Evolutionary conservation across 2,113 vertebrate species (phyloP).

Genomic region (Labeo catla): DNA sequence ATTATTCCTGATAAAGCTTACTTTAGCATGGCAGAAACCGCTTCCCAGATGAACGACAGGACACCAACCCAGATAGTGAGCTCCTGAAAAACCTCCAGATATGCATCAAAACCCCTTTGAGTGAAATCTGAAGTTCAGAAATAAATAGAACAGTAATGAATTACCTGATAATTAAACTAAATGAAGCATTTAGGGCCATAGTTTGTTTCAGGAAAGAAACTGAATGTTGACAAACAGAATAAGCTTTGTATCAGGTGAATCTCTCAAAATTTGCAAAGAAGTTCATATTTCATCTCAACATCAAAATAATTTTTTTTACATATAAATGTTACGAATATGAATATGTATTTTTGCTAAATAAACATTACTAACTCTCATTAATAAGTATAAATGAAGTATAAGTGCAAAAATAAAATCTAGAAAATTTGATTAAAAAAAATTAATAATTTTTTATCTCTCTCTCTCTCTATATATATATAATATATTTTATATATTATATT

Average conservation of each 20-base stretch:
- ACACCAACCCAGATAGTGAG: slow-evolving; percentile 79
- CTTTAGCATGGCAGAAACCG: slow-evolving; percentile 76
- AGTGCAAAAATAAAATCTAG: too few species aligned
- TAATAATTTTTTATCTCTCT: too few species aligned
- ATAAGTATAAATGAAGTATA: too few species aligned
- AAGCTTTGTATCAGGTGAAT: not conserved
- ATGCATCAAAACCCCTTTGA: slow-evolving; percentile 76
- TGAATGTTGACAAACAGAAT: not conserved
- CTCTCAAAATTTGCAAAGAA: not conserved
- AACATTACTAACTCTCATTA: too few species aligned
- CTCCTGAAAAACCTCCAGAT: slow-evolving; percentile 71
- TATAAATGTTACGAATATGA: not conserved
- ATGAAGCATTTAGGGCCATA: not conserved
- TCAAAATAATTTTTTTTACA: not conserved
- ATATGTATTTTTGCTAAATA: not conserved
- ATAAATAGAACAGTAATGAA: not conserved
- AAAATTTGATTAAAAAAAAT: too few species aligned
- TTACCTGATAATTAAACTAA: not conserved
- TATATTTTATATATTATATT: too few species aligned
- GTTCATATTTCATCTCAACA: not conserved
- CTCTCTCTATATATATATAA: too few species aligned
- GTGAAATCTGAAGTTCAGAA: slow-evolving; percentile 75
- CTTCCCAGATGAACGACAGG: slow-evolving; percentile 82
- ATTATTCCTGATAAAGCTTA: slow-evolving; percentile 49
- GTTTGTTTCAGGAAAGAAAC: not conserved